Base-by-base conservation (phyloP, 1,140 invertebrate species). In the Trichonephila clavata region DNA sequence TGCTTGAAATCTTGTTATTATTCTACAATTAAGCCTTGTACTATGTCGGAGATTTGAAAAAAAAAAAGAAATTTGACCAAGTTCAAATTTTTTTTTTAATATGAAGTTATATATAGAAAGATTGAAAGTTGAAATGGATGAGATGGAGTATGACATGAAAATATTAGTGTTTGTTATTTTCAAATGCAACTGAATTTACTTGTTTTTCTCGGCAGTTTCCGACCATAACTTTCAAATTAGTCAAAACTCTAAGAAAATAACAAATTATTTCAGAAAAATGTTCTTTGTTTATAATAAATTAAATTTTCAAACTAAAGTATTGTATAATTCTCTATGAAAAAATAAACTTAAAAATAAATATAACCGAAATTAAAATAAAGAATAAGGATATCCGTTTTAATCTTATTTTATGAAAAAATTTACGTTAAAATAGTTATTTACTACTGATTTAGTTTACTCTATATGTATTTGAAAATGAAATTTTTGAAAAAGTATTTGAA, bases 1-100 rank as follows among this genome's bases (percentile, higher is more conserved):
- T 88, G 68, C 68, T 81, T 93, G 84, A 88, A 65, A 61, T 93
- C 90, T 86, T 93, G 92, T 93, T 93, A 93, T 88, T 93, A 93
- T 88, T 93, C 71, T 59, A 92, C 83, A 86, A 84, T 92, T 71
- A 83, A 92, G 91, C 91, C 91, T 92, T 92, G 91, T 92, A 86
- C 91, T 86, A 83, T 43, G 88, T 80, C 88, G 71, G 63, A 90
- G 88, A 60, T 60, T 63, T 50, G 65, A 27, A 92, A 84, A 86
- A 18, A n/a, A 32, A 39, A 39, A 39, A 91, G 32, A 63, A 57
- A 84, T 84, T 60, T 84, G 57, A 84, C 43, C 83, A 60, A 80
- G 50, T 90, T 61, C 32, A 81, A 90, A 60, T 18, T 81, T 90
- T 81, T 61, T 61, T 39, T 77, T 60, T n/a, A 77, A 77, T 77